phyloP scores from a whole-genome alignment of 2,113 vertebrate genomes.

The Chaenogobius annularis region DNA sequence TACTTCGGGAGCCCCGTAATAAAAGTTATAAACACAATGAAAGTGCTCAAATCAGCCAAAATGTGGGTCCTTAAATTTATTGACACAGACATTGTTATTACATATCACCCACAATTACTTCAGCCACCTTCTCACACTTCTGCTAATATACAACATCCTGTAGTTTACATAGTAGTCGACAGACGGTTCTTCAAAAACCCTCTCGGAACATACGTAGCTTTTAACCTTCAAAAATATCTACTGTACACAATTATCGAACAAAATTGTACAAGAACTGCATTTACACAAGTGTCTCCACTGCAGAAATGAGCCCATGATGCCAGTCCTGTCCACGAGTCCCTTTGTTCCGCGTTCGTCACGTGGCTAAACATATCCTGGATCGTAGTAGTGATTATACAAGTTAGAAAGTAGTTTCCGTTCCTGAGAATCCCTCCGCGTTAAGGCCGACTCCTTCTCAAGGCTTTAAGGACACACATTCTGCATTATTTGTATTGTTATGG shows the following conservation, averaged over 20 bases:
- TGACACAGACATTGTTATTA: too few species aligned
- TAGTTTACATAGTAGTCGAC: background rate
- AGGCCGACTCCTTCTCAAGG: background rate
- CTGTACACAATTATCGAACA: background rate
- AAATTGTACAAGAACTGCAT: background rate
- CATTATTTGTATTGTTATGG: too few species aligned
- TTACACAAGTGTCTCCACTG: background rate
- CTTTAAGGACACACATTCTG: too few species aligned
- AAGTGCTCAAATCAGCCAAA: too few species aligned
- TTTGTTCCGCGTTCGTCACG: too few species aligned
- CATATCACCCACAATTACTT: too few species aligned
- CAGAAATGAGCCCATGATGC: background rate
- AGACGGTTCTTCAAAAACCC: background rate
- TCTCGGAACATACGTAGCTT: background rate
- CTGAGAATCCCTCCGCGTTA: background rate
- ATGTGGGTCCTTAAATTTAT: too few species aligned
- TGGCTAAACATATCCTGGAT: background rate
- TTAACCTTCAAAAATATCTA: conserved; percentile 2
- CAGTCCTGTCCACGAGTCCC: too few species aligned
- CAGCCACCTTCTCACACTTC: background rate
- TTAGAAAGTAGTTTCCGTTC: background rate
- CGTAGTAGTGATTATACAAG: background rate
- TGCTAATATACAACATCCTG: background rate
- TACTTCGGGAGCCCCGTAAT: too few species aligned
- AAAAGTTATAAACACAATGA: too few species aligned